phyloP scores from a whole-genome alignment of 2,113 vertebrate species.

The Prietella phreatophila region DNA sequence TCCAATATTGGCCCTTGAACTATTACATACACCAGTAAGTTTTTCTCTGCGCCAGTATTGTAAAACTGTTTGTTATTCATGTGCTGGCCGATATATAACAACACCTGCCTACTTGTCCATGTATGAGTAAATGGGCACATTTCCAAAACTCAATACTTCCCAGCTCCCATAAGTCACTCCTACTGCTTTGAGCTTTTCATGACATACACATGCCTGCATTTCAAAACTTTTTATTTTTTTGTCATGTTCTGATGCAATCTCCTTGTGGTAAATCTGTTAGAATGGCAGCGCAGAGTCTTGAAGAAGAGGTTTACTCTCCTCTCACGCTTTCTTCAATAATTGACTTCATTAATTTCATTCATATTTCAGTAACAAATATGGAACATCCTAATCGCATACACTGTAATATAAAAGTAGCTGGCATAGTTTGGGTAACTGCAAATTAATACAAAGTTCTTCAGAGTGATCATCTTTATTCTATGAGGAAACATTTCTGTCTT shows the following conservation, averaged over 20 bases:
- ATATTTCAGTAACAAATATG: not conserved
- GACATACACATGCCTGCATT: not conserved
- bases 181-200: not conserved
- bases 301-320: not conserved
- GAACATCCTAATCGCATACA: not conserved
- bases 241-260: not conserved
- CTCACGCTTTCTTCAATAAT: not conserved
- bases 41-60: constrained; percentile 4
- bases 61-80: constrained; percentile 44
- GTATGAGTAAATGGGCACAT: constrained; percentile 21
- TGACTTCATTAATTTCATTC: not conserved
- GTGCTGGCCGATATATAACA: constrained; percentile 40
- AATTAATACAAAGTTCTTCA: not conserved
- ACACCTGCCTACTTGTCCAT: constrained; percentile 35
- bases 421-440: not conserved
- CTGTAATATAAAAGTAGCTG: not conserved
- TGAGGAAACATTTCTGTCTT: not conserved
- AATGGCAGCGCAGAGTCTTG: not conserved
- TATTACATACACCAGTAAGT: constrained; percentile 26
- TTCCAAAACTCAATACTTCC: constrained; percentile 17
- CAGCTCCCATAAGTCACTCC: not conserved
- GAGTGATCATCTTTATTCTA: not conserved
- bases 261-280: not conserved
- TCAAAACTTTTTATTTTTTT: not conserved
- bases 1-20: not conserved